Conservation (phyloP, 2,888 invertebrate genomes). For the Hydraecia micacea region DNA sequence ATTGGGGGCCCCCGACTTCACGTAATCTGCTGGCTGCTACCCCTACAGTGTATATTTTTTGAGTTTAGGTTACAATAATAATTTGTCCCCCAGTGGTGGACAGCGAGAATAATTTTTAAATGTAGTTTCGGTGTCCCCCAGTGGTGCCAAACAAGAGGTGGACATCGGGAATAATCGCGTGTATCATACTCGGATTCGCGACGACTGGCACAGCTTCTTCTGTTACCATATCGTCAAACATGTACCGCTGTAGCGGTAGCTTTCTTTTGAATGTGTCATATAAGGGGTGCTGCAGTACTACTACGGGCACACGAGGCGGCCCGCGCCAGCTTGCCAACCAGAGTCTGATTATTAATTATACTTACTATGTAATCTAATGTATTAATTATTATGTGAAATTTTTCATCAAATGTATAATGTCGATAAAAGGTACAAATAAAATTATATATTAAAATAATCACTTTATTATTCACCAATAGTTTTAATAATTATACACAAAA, state of each 20-base stretch:
- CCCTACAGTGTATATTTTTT: too few species aligned
- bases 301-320: background rate
- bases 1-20: too few species aligned
- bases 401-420: constrained; percentile 76
- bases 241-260: constrained; percentile 25
- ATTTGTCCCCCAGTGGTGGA: too few species aligned
- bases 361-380: constrained; percentile 67
- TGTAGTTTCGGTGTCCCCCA: too few species aligned
- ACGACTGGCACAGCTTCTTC: constrained; percentile 29
- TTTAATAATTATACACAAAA: constrained; percentile 69
- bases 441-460: constrained; percentile 76
- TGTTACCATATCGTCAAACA: constrained; percentile 53
- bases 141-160: too few species aligned
- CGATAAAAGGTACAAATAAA: constrained; percentile 75
- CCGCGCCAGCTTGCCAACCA: constrained; percentile 80
- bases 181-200: background rate
- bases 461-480: constrained; percentile 73
- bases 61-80: too few species aligned
- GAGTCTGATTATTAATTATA: constrained; percentile 82
- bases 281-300: constrained; percentile 34
- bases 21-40: too few species aligned
- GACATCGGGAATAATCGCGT: background rate
- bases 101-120: too few species aligned
- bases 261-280: constrained; percentile 48
- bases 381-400: constrained; percentile 59